phyloP scores from a whole-genome alignment of 2,113 vertebrate species.

The Ochotona princeps region DNA sequence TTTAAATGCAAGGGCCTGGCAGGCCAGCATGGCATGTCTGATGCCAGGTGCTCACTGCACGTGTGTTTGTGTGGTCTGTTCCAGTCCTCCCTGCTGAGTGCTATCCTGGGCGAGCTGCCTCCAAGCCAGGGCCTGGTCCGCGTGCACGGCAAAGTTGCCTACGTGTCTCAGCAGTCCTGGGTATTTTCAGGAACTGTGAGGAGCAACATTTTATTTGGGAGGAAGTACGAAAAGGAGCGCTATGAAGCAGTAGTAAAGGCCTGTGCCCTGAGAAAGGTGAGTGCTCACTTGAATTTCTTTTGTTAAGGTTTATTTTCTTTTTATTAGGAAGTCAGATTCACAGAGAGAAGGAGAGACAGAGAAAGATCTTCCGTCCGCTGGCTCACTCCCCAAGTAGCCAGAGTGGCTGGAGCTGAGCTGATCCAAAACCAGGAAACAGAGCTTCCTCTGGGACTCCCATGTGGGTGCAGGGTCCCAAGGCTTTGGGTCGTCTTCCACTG shows the following conservation, averaged over 20 bases:
- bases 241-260: constrained; percentile 93
- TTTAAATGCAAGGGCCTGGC: not conserved
- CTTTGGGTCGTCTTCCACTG: too few relatives aligned
- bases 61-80: not conserved
- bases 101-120: constrained; percentile 93
- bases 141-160: constrained; percentile 91
- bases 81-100: constrained; percentile 95
- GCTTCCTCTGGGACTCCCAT: too few relatives aligned
- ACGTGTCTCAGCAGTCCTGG: constrained; percentile 96
- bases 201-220: constrained; percentile 98
- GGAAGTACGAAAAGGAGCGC: constrained; percentile 91
- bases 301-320: not conserved
- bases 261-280: constrained; percentile 95
- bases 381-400: too few relatives aligned
- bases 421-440: too few relatives aligned
- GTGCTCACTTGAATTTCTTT: not conserved
- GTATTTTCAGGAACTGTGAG: constrained; percentile 96
- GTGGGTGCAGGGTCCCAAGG: too few relatives aligned
- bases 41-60: fast-evolving
- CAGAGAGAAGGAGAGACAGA: too few relatives aligned
- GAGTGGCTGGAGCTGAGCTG: too few relatives aligned
- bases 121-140: constrained; percentile 89
- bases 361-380: too few relatives aligned
- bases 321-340: too few relatives aligned
- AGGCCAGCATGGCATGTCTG: fast-evolving